Evolutionary conservation across 2,797 vertebrate species (phyloP), one percentile per base, ranked within the genome.

Genomic region (Fistularia tabacaria): DNA sequence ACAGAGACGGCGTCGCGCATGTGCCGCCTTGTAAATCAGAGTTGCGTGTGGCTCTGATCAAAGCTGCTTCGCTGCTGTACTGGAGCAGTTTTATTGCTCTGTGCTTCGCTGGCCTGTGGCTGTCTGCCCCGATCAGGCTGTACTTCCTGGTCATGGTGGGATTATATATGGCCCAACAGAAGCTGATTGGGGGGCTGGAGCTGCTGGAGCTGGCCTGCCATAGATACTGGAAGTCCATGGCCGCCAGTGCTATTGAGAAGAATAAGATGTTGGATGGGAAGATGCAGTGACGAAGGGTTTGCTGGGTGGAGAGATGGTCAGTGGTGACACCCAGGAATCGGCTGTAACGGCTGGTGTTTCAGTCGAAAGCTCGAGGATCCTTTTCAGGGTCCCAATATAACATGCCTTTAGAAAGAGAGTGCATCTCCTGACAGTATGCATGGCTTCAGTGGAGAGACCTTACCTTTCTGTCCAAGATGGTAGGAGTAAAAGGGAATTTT

Each of bases 1-100:
- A 81, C 44, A 82, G 82, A 69, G 87, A 2, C 37, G 90, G 92
- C 0, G 76, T 88, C 1, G 71, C 88, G 1, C 69, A 70, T 0
- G 80, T 98, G 45, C 97, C 95, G 0, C 96, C 95, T 0, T 98
- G 97, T 61, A 99, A 99, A 87, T 93, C 94, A 1, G 94, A 96
- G 86, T 81, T 92, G 77, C 90, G 95, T 38, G 95, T 99, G 58
- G 55, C 88, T 1, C 64, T 88, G 1, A 92, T 97, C 64, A 95
- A 98, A 79, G 90, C 87, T 0, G 78, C 89, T 8, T 99, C 97
- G 0, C 85, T 99, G 9, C 73, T 96, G 0, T 99, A 97, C 59
- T 99, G 97, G 97, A 95, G 80, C 3, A 36, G 75, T 63, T 97
- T 98, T 77, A 92, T 93, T 0, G 69, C 81, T 10, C 77, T 87